Conservation (phyloP, 2,113 vertebrate species). For the sheep (Ovis aries) region ARS-UI_Ramb_v3.0 NC_056076.1:55421501-55422000, state of each 20-base stretch:
- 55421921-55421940: neutral
- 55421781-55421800: constrained; percentile 13
- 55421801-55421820: constrained; percentile 2
- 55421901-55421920: neutral
- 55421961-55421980: neutral
- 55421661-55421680: neutral
- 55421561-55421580: neutral
- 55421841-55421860: neutral
- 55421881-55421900: neutral
- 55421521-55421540: neutral
- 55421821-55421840: constrained; percentile 37
- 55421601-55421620: neutral
- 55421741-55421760: neutral
- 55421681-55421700: neutral
- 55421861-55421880: neutral
- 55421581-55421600: neutral
- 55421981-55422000: neutral
- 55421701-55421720: neutral
- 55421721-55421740: neutral
- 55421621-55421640: neutral
- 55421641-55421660: neutral
- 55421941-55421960: neutral
- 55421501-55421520: neutral
- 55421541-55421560: neutral
- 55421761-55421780: neutral